Conservation (phyloP, 2,113 vertebrate species). For the Archilochus colubris region DNA sequence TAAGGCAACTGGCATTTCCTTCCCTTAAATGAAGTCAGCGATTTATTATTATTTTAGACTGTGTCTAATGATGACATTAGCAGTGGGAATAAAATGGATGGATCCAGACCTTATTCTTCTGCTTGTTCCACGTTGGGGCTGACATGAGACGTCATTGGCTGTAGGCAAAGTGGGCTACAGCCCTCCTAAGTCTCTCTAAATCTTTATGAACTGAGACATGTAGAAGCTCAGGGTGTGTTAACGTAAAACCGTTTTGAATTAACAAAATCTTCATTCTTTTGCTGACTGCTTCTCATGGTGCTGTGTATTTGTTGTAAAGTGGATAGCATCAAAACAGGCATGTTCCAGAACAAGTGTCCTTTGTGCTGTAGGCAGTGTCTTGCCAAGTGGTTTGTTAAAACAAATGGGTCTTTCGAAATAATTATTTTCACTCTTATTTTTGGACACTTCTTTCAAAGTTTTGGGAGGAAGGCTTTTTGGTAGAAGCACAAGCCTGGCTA, state of each 20-base stretch:
- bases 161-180: not conserved
- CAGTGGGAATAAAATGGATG: constrained; percentile 38
- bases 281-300: not conserved
- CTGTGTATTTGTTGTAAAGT: constrained; percentile 3
- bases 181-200: constrained; percentile 28
- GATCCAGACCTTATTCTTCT: constrained; percentile 28
- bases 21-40: constrained; percentile 20
- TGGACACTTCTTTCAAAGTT: not conserved
- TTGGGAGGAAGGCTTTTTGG: not conserved
- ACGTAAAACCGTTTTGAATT: constrained; percentile 38
- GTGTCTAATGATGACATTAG: constrained; percentile 41
- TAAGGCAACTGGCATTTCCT: constrained; percentile 44
- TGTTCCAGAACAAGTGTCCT: constrained; percentile 33
- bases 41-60: constrained; percentile 64
- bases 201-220: constrained; percentile 64
- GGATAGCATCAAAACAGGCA: not conserved
- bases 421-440: constrained; percentile 20
- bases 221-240: constrained; percentile 36
- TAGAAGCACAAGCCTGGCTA: not conserved
- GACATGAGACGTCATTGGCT: constrained; percentile 26
- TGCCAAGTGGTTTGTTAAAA: constrained; percentile 17
- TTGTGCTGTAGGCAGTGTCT: not conserved
- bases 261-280: constrained; percentile 55
- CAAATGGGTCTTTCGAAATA: not conserved
- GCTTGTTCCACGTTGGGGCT: constrained; percentile 27